Base-by-base conservation (phyloP, 2,113 vertebrate species). In the Polypterus senegalus region DNA sequence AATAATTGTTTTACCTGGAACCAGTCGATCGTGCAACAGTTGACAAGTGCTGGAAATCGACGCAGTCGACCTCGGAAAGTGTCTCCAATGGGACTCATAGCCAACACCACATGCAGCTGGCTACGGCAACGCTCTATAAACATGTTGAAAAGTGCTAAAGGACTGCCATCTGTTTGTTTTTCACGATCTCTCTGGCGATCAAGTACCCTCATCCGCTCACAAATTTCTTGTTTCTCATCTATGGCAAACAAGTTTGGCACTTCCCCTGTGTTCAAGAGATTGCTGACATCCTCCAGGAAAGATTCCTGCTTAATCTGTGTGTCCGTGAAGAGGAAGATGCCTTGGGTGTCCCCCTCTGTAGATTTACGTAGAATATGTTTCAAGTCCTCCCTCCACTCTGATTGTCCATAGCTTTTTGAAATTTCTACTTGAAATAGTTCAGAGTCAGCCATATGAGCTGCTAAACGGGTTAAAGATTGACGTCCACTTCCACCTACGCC, bases 21-120 rank as follows among this genome's bases (percentile, higher is more conserved):
- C 92, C 92, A 96, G 70, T 94, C 87, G n/a, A 94, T 88, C 4
- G 92, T 96, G 70, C 91, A 94, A 77, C 92, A 96, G 75, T 94
- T 96, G 70, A 96, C 88, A 49, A 96, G 91, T 4, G 92, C 88
- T 0, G 92, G 92, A 68, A 94, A 96, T 65, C 85, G 89, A 45
- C 92, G 74, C 7, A 96, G 80, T 3, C 86, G 87, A 58, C 77
- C 83, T 59, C 92, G 81, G 63, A 96, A 94, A 0, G 91, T 79
- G 44, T 96, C 92, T 60, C 91, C 92, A 4, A 96, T 91, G 66
- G 92, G 92, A 70, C 92, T 94, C 92, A 93, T 92, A 67, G 89
- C 91, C 61, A 97, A 70, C 11, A 94, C 91, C 27, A 95, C 79
- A 7, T 93, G 92, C 58, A 97, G 75, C 51, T 91, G 92, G 62